phyloP scores from a whole-genome alignment of 1,140 invertebrate genomes.

The Cephus cinctus region DNA sequence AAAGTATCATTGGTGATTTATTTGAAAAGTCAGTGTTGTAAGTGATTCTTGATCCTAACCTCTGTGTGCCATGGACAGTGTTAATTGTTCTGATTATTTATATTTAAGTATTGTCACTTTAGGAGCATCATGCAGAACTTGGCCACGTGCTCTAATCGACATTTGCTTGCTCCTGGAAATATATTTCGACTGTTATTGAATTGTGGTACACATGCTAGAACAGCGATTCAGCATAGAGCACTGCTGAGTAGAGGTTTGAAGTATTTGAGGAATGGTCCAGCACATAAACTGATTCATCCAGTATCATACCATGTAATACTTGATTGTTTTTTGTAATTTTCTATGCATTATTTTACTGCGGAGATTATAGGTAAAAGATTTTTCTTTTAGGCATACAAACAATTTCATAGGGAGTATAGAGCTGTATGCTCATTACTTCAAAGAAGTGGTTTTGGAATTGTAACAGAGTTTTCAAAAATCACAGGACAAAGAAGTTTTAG shows the following conservation, averaged over 20 bases:
- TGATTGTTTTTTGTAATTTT: background rate
- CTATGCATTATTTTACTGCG: conserved; percentile 14
- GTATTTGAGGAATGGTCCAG: too few relatives aligned
- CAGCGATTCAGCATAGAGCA: too few relatives aligned
- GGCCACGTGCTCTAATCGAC: conserved; percentile 22
- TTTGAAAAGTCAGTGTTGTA: background rate
- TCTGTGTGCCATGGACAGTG: background rate
- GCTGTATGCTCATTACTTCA: conserved; percentile 43
- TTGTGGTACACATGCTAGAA: too few relatives aligned
- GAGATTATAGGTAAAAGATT: too few relatives aligned
- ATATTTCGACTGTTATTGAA: conserved; percentile 12
- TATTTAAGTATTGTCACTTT: background rate
- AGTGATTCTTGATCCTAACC: background rate
- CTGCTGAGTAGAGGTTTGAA: too few relatives aligned
- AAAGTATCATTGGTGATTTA: background rate
- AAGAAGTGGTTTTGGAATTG: conserved; percentile 40
- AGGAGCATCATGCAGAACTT: conserved; percentile 38
- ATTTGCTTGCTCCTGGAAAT: conserved; percentile 16
- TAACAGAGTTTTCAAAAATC: background rate
- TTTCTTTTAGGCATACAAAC: conserved; percentile 34
- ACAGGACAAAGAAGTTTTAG: conserved; percentile 17
- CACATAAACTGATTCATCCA: conserved; percentile 17
- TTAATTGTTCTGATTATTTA: background rate
- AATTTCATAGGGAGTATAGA: conserved; percentile 52
- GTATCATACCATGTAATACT: conserved; percentile 22